Conservation (phyloP, 2,113 vertebrate species). For the Rhodinocichla rosea region DNA sequence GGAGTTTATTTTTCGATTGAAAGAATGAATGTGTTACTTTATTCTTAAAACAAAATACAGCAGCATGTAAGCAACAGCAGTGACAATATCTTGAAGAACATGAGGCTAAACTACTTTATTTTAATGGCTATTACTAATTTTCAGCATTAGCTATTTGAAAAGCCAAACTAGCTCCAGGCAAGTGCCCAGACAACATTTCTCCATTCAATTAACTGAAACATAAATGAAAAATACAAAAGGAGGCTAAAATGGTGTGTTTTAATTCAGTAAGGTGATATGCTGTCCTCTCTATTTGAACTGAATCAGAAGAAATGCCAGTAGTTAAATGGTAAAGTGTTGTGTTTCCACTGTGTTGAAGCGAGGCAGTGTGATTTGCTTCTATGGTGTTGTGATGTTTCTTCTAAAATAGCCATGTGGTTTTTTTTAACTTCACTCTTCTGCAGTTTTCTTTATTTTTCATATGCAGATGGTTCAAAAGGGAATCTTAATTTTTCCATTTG, state of each 20-base stretch:
- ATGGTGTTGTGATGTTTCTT: not conserved
- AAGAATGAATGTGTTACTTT: not conserved
- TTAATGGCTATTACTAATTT: not conserved
- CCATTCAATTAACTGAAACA: not conserved
- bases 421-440: not conserved
- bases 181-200: not conserved
- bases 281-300: not conserved
- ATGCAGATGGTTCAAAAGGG: not conserved
- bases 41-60: not conserved
- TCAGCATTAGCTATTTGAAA: slow-evolving; percentile 14
- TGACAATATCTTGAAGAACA: not conserved
- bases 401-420: not conserved
- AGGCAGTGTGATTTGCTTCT: not conserved
- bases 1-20: not conserved
- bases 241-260: not conserved
- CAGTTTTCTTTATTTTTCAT: not conserved
- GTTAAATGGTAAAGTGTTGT: not conserved
- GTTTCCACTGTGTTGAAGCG: not conserved
- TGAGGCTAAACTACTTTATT: not conserved
- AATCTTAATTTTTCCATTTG: not conserved
- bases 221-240: not conserved
- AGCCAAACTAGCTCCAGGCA: not conserved
- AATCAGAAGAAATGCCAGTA: not conserved
- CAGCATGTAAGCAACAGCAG: not conserved
- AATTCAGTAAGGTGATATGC: not conserved